Evolutionary conservation across 2,797 vertebrate genomes (phyloP), one percentile per base, ranked within the genome.

Genomic region (Picus viridis): DNA sequence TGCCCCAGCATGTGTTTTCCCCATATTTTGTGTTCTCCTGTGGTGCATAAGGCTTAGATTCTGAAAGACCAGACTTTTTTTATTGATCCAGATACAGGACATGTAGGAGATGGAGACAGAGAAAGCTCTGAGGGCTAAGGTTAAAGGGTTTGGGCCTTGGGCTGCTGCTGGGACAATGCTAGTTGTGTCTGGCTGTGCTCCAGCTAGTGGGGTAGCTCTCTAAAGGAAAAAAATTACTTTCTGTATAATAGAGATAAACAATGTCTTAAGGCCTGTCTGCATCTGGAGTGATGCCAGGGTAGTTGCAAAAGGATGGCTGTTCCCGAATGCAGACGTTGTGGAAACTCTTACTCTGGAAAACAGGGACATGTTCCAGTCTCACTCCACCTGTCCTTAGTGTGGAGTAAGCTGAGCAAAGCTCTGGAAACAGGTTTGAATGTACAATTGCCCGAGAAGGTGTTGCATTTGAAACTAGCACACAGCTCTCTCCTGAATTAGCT

Each of bases 401-500:
- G 32, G 26, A 54, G 8, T 71, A 47, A n/a, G 27, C 19, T 67
- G 67, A 78, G 61, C 30, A 29, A 49, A 43, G 47, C 62, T 68
- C 84, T 2, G 14, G 61, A 68, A 88, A 26, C 1, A 2, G 2
- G 0, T 34, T 75, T 88, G 27, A 73, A 58, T 26, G 24, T 51
- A 7, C 77, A 82, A 51, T 67, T 73, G n/a, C 49, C 68, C 6
- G 49, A n/a, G 77, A 84, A 49, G 3, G 2, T 45, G 22, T 49
- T 56, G 14, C 23, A 3, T 91, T 91, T 91, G 79, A 74, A 86
- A 45, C 16, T 71, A 64, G 61, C 13, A 16, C 26, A 1, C 20
- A 88, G 58, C 69, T 92, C 34, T 83, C 6, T 75, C 29, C 43
- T 58, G 34, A 86, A 73, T 64, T 79, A 58, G 26, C 53, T 78